Base-by-base conservation (phyloP, 2,888 invertebrate genomes). In the Thalpophila matura region DNA sequence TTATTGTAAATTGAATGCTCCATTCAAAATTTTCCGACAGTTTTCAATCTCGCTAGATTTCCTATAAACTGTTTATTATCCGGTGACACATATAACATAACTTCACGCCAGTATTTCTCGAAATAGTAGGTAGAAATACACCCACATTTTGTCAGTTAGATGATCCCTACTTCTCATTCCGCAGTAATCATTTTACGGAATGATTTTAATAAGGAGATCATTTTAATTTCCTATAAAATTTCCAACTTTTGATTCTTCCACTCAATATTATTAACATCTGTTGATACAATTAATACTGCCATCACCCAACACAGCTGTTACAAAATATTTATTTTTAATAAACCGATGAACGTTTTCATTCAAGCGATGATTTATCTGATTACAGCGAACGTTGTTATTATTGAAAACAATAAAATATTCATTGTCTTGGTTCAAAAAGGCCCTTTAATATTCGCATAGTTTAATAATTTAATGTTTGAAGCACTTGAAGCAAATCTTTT, bases 311-410 rank as follows among this genome's bases (percentile, higher is more conserved):
- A 20, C 14, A 40, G 14, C 10, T 55, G 43, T 9, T 10, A 27
- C 18, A 16, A 45, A 45, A 58, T 31, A 58, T 56, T 40, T 56
- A 40, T 55, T 40, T 46, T 24, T 27, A 49, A 49, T 51, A 50
- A 33, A 18, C 14, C 22, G 5, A 33, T 35, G 14, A 53, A 33
- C 10, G 16, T 16, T 62, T 59, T 27, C 33, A 27, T 51, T 42
- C 10, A 16, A 29, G 3, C 3, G 1, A 20, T 14, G 12, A 29
- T 42, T 50, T 63, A 33, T 27, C 31, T 12, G 33, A 27, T 50
- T 18, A 40, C 26, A 49, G 60, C 1, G 22, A 40, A 40, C 1
- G n/a, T 27, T 63, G n/a, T 10, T 26, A 31, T 38, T n/a, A 40
- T 33, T 63, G 26, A 9, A 33, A n/a, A 40, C 16, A 49, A 12